phyloP scores from a whole-genome alignment of 2,113 vertebrate species.

The Caretta caretta region DNA sequence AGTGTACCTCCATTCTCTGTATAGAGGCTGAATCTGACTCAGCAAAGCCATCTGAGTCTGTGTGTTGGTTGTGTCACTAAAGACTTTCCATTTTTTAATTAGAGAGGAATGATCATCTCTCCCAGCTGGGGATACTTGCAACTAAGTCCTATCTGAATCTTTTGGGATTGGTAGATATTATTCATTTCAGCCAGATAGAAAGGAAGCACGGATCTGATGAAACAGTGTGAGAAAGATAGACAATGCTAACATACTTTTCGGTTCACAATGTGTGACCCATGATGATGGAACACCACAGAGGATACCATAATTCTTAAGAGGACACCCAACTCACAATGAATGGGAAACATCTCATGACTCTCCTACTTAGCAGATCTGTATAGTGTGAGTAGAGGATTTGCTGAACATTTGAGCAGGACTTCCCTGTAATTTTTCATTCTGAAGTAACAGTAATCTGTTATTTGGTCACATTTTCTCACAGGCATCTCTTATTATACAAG shows the following conservation, averaged over 20 bases:
- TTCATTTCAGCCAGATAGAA: not conserved
- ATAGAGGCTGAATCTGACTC: no score
- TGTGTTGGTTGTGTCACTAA: not conserved
- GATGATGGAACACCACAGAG: not conserved
- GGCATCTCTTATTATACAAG: not conserved
- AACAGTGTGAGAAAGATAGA: not conserved
- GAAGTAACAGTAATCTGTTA: not conserved
- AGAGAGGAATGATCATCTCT: not conserved
- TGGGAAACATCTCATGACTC: not conserved
- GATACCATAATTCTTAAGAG: not conserved
- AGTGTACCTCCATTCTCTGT: not conserved
- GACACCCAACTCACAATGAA: not conserved
- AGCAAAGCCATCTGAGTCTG: not conserved
- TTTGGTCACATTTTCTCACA: not conserved
- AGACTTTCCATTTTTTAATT: not conserved
- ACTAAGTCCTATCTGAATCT: not conserved
- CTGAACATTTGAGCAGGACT: not conserved
- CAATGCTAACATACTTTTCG: not conserved
- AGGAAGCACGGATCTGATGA: not conserved
- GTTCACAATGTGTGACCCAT: not conserved
- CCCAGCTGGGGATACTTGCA: not conserved
- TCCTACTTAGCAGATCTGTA: not conserved
- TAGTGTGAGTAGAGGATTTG: not conserved
- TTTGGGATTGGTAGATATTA: not conserved
- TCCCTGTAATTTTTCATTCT: not conserved